Base-by-base conservation (phyloP, 2,888 invertebrate genomes). In the Sisyra nigra region DNA sequence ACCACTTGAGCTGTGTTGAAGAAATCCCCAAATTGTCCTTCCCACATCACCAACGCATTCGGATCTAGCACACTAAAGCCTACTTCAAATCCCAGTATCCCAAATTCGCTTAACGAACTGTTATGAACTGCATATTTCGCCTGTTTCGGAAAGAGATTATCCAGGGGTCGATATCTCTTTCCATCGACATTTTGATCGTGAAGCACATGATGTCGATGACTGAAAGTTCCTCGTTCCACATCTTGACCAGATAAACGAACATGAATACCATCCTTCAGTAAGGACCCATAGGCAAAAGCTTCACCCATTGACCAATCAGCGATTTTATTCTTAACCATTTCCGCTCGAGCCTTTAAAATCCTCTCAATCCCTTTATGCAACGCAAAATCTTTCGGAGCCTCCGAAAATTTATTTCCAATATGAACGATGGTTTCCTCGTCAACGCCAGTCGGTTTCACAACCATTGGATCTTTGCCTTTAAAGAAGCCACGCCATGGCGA, bases 1-100 rank as follows among this genome's bases (percentile, higher is more conserved):
- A 97, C 89, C 66, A 92, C 92, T 66, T 99, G 98, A 10, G 97
- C 97, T 17, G 91, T 96, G 67, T 98, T 98, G 68, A 84, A 83
- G 67, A 98, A 98, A 66, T 98, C 98, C 9, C 97, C 98, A 64
- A 98, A 98, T 66, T 98, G 98, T 0, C 94, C 98, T 68, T 98
- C 97, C 97, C 97, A 98, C 48, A 86, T 75, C 0, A 97, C 93
- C 52, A 98, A 67, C 1, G 96, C 88, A 66, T 97, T 94, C 8
- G 97, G 97, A 67, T 97, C 94, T 42, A 93, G 92, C 77, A 96
- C 89, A 0, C 96, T 94, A 65, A 92, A 98, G 37, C 97, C 98
- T 44, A 96, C 76, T 65, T 98, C 98, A 65, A 99, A 99, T 46
- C 97, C 96, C 65, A 76, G 65, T 44, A 77, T 77, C 52, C 76